Evolutionary conservation across 2,113 vertebrate genomes (phyloP).

Genomic region (Podarcis cretensis): DNA sequence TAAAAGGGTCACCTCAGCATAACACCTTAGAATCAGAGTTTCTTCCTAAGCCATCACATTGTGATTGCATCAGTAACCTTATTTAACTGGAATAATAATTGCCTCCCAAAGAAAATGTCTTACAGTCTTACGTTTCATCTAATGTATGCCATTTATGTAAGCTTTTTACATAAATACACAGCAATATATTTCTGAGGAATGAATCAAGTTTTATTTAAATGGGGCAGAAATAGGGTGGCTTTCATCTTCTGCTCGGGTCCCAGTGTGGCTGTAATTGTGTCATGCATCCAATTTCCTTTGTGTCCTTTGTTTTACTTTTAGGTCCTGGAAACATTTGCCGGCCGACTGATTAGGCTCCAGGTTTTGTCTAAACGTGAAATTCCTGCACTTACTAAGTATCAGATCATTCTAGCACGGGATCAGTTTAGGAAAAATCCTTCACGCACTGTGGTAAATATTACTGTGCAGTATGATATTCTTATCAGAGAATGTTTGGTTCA

Average conservation of each 20-base stretch:
- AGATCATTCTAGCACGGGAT: constrained; percentile 93
- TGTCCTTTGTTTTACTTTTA: constrained; percentile 62
- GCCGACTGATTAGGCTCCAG: constrained; percentile 83
- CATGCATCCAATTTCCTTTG: background rate
- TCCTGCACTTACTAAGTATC: constrained; percentile 88
- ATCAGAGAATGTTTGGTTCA: too few species aligned
- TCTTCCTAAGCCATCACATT: too few species aligned
- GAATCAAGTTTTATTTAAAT: background rate
- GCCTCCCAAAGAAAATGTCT: background rate
- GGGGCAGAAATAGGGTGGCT: too few species aligned
- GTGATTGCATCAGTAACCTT: background rate
- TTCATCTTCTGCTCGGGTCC: too few species aligned
- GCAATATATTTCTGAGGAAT: background rate
- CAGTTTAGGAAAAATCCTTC: constrained; percentile 92
- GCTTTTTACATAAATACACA: background rate
- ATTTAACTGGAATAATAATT: background rate
- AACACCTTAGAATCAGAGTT: background rate
- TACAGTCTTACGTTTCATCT: background rate
- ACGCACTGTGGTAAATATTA: constrained; percentile 74
- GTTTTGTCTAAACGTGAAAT: constrained; percentile 84
- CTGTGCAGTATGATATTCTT: background rate
- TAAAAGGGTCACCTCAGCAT: background rate
- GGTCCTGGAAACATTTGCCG: constrained; percentile 88
- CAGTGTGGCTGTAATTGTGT: background rate
- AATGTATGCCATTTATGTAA: background rate